phyloP scores from a whole-genome alignment of 2,797 vertebrate species.

The Halcyon leucocephala region DNA sequence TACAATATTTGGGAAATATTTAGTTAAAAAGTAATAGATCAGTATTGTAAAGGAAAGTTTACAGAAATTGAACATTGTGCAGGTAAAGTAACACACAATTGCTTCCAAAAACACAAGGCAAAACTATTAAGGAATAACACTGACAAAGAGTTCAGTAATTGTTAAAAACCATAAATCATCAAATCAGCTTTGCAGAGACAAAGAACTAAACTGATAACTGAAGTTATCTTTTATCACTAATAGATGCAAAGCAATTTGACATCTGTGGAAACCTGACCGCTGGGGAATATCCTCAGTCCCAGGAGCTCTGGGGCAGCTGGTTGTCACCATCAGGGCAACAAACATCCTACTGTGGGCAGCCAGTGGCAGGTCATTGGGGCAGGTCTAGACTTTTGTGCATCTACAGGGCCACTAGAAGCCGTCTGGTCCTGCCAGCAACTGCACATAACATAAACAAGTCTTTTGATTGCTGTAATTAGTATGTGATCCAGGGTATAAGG shows the following conservation, averaged over 20 bases:
- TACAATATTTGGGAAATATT: background rate
- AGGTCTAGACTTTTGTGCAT: background rate
- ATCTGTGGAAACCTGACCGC: background rate
- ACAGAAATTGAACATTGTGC: background rate
- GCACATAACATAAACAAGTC: background rate
- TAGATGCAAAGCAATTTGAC: background rate
- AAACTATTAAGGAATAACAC: background rate
- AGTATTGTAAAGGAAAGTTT: background rate
- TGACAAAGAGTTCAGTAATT: background rate
- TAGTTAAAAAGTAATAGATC: background rate
- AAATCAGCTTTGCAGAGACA: background rate
- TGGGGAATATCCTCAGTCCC: background rate
- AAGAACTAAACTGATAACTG: background rate
- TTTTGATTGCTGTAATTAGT: background rate
- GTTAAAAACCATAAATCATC: background rate
- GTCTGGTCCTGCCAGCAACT: background rate
- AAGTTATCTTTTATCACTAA: background rate
- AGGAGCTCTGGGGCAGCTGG: background rate
- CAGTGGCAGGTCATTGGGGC: too few relatives aligned
- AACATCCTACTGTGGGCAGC: background rate
- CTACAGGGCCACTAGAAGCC: background rate
- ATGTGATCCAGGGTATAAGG: background rate
- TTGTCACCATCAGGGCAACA: background rate
- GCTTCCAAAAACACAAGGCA: background rate
- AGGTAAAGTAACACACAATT: background rate